Evolutionary conservation across 2,797 vertebrate species (phyloP).

Genomic region (Anomalospiza imberbis): DNA sequence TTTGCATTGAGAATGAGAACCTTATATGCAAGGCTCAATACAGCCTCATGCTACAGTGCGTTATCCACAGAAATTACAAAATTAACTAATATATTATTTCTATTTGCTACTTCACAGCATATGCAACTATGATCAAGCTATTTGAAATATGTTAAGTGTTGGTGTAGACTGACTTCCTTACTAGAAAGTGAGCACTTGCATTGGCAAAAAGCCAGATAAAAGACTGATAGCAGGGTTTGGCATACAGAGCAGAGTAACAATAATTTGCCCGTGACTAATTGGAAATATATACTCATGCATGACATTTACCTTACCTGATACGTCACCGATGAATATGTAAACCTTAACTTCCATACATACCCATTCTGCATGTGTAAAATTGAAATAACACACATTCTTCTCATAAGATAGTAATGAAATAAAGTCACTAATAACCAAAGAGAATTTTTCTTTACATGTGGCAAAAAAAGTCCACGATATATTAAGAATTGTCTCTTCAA

Average conservation of each 20-base stretch:
- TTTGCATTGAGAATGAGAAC: background rate
- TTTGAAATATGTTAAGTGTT: constrained; percentile 1
- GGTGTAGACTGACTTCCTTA: background rate
- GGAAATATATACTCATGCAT: background rate
- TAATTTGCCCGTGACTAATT: constrained; percentile 18
- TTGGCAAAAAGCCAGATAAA: background rate
- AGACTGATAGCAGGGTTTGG: background rate
- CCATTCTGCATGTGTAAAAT: background rate
- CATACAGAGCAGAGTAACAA: background rate
- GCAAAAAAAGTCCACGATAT: background rate
- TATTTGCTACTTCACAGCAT: background rate
- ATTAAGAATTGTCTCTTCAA: background rate
- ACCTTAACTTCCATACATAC: background rate
- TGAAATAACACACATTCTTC: background rate
- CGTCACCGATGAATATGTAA: background rate
- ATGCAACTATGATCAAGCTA: background rate
- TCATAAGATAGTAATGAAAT: background rate
- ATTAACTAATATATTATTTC: background rate
- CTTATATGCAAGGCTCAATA: background rate
- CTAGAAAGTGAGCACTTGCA: background rate
- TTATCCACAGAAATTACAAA: background rate
- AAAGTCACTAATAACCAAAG: background rate
- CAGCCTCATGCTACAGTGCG: background rate
- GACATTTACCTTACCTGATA: background rate
- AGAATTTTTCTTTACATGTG: background rate